phyloP scores from a whole-genome alignment of 53 echinoderm and acorn worm genomes.

The Luidia sarsii region DNA sequence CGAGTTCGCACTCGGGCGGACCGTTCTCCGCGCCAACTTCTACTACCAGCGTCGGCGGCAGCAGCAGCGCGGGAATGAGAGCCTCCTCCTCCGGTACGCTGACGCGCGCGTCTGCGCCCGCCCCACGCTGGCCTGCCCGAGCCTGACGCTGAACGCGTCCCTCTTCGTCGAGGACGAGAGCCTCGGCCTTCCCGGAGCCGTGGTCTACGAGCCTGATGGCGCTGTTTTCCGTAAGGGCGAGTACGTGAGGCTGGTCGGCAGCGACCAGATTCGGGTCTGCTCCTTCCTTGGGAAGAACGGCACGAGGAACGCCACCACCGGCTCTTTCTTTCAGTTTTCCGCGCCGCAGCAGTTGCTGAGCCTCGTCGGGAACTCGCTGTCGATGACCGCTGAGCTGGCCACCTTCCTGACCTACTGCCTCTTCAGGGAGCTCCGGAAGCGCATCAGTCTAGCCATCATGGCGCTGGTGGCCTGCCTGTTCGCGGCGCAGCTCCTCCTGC shows the following conservation, averaged over 20 bases:
- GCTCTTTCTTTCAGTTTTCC: conserved; percentile 11
- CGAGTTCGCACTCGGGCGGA: conserved; percentile 9
- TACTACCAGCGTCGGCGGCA: neutral
- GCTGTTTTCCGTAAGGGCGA: conserved; percentile 1
- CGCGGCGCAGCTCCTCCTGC: conserved; percentile 67
- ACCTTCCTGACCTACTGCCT: conserved; percentile 63
- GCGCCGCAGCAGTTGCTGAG: conserved; percentile 47
- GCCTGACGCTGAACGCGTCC: conserved; percentile 21
- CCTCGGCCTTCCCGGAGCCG: neutral
- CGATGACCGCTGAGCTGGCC: conserved; percentile 35
- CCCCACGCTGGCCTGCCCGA: conserved; percentile 8
- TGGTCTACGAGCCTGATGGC: conserved; percentile 17
- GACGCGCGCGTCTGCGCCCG: conserved; percentile 30
- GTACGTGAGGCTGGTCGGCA: conserved; percentile 10
- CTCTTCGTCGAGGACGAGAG: conserved; percentile 15
- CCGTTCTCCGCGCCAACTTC: conserved; percentile 26
- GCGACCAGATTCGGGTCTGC: conserved; percentile 39
- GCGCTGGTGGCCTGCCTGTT: conserved; percentile 56
- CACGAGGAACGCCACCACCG: conserved; percentile 18
- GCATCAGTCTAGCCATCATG: conserved; percentile 61
- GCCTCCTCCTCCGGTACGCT: neutral
- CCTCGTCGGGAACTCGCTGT: conserved; percentile 47
- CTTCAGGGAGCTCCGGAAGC: conserved; percentile 56
- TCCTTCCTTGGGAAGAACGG: conserved; percentile 41
- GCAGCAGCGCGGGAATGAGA: too few species aligned